Percentiles rank a stretch among this genome's conserved stretches.
These are phyloP conservation scores for Mayetiola destructor DNA, from an alignment of 2,888 invertebrate genomes.

Conservation along the genomic window DNA sequence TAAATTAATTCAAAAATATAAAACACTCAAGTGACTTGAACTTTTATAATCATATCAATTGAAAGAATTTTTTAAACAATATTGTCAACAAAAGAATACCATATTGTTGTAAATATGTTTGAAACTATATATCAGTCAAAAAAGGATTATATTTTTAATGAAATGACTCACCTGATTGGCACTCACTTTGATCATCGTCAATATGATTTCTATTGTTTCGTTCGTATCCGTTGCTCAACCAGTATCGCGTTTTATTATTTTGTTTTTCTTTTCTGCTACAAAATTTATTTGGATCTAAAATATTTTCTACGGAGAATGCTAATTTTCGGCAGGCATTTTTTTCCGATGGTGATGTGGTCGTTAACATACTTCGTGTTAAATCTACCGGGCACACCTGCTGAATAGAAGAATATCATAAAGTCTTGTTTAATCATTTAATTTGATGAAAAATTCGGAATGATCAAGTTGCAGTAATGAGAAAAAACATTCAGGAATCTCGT, in stretches of 20 bases:
- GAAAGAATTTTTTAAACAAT: no score
- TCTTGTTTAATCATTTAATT: neutral
- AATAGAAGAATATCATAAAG: neutral
- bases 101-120: no score
- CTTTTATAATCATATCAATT: no score
- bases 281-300: slow-evolving; percentile 79
- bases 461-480: neutral
- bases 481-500: no score
- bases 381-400: slow-evolving; percentile 34
- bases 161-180: slow-evolving; percentile 42
- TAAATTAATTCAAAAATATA: no score
- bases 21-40: no score
- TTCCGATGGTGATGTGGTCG: slow-evolving; percentile 27
- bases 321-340: slow-evolving; percentile 40
- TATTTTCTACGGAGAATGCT: slow-evolving; percentile 82
- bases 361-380: slow-evolving; percentile 32
- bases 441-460: neutral
- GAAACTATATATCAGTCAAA: no score
- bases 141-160: no score
- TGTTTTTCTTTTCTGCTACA: slow-evolving; percentile 45
- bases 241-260: slow-evolving; percentile 24
- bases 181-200: slow-evolving; percentile 35
- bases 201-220: slow-evolving; percentile 33
- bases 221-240: slow-evolving; percentile 36
- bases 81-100: no score